Evolutionary conservation across 2,888 invertebrate species (phyloP).

Genomic region (Arctia plantaginis): DNA sequence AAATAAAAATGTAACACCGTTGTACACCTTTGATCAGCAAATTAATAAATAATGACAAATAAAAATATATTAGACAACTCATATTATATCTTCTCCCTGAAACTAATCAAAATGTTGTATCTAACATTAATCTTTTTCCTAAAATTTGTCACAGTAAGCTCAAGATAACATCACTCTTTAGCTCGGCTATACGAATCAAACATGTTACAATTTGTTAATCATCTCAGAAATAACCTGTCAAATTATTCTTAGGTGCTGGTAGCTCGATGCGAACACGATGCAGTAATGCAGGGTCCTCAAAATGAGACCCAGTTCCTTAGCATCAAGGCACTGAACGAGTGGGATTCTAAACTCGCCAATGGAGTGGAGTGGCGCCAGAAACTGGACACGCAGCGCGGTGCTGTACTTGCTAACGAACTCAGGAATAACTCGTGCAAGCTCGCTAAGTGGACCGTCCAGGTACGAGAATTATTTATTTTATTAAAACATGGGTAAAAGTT

Average conservation of each 20-base stretch:
- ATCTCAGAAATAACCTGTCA: not conserved
- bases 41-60: no score
- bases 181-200: not conserved
- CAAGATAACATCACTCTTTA: not conserved
- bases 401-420: constrained; percentile 98
- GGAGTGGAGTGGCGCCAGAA: constrained; percentile 99
- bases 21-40: no score
- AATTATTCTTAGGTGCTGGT: constrained; percentile 88
- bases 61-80: no score
- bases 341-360: constrained; percentile 98
- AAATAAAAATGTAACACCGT: no score
- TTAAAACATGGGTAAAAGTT: not conserved
- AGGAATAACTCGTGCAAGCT: constrained; percentile 99
- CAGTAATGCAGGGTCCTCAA: constrained; percentile 94
- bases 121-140: no score
- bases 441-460: constrained; percentile 99
- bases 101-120: no score
- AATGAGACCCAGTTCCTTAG: constrained; percentile 97
- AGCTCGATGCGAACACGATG: constrained; percentile 98
- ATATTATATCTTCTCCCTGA: no score
- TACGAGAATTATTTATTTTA: constrained; percentile 60
- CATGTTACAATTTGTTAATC: not conserved
- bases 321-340: constrained; percentile 99
- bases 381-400: constrained; percentile 98
- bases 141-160: no score